Evolutionary conservation across 2,888 invertebrate genomes (phyloP), one percentile per base, ranked within the genome.

Genomic region (Argyra leucocephala): DNA sequence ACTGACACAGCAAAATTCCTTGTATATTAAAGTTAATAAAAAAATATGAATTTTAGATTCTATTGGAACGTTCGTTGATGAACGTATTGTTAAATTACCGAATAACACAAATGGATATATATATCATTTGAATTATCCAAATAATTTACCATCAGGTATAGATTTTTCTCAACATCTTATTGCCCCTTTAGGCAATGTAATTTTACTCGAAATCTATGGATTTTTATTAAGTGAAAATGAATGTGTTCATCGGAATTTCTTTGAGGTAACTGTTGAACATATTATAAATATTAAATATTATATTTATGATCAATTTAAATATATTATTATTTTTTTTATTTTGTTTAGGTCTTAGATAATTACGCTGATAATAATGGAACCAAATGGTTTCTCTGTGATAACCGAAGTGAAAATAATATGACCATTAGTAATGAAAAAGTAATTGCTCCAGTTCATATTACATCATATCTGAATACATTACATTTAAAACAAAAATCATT

Each of bases 311-410:
- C 3, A 18, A 12, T 48, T 18, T 2, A 48, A 1, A 9, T 12
- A 48, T 15, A 48, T 37, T 15, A 37, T 10, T 48, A 48, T 18
- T 12, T 48, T 48, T 48, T 48, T 1, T 18, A 10, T n/a, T 26
- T 3, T 59, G 21, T 63, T 23, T 72, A 85, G 85, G 82, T 85
- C 22, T 83, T 80, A 70, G 89, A 89, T 76, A 86, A 85, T 75
- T 89, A 89, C 77, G 85, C 87, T 0, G 88, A 88, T 72, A 81
- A 81, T 70, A 88, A 88, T 76, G 88, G 88, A 48, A 88, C 88
- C 0, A 80, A 82, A 64, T 89, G 88, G 88, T 83, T 82, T 36
- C 80, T 89, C 36, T 89, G 89, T 73, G 72, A 78, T 78, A 67
- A 66, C 63, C 15, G 63, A 66, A 64, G 64, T 18, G 26, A 60